These are phyloP conservation scores for Campylomormyrus tamandua DNA, from an alignment of 2,113 vertebrate species.

Conservation along the genomic window DNA sequence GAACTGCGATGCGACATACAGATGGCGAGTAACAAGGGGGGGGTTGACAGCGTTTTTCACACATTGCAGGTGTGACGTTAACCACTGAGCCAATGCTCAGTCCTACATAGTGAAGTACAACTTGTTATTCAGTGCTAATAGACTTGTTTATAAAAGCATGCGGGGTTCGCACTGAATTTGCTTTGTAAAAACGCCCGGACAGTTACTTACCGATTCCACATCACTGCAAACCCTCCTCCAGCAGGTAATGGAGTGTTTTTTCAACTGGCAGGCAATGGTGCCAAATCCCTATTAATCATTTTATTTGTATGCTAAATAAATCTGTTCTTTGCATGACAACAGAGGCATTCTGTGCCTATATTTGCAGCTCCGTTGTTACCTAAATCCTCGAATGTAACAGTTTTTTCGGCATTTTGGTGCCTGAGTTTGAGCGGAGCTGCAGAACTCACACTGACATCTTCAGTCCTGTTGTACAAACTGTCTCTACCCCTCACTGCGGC, in stretches of 20 bases:
- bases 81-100: neutral
- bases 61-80: neutral
- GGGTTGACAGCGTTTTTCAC: neutral
- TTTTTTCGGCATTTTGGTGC: neutral
- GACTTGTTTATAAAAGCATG: neutral
- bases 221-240: neutral
- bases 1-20: neutral
- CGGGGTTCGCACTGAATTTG: neutral
- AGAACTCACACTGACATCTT: neutral
- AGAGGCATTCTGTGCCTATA: neutral
- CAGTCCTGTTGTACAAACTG: neutral
- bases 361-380: neutral
- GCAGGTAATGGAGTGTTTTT: neutral
- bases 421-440: neutral
- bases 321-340: neutral
- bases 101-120: neutral
- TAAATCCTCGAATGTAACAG: neutral
- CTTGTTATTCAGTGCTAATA: neutral
- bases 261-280: neutral
- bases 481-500: neutral
- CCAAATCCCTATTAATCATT: neutral
- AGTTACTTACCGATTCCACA: neutral
- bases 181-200: neutral
- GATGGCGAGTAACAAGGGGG: neutral
- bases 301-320: slow-evolving; percentile 3